A percentile compares a stretch with the other conserved stretches of the same genome.
These are phyloP conservation scores for Drosophila ficusphila DNA, from an alignment of 1,140 invertebrate species.

Conservation along the genomic window DNA sequence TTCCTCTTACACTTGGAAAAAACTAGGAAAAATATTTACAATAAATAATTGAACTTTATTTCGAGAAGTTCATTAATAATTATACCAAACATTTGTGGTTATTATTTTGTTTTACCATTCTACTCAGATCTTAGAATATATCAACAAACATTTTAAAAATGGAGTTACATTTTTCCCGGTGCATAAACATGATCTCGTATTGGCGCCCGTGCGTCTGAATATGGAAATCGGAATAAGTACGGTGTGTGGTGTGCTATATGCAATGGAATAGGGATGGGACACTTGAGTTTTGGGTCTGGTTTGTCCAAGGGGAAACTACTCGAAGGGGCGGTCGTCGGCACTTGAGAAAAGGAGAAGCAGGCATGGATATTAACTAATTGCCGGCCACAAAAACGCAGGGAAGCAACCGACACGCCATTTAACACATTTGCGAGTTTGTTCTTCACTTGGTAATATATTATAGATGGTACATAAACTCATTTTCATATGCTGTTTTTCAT, in stretches of 20 bases:
- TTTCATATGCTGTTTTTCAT: no score
- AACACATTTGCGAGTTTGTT: slow-evolving; percentile 17
- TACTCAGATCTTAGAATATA: no score
- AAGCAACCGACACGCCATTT: slow-evolving; percentile 21
- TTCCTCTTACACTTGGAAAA: slow-evolving; percentile 15
- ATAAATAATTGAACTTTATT: not conserved
- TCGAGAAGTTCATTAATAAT: not conserved
- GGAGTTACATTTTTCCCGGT: not conserved
- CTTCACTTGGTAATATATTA: not conserved
- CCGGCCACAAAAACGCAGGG: slow-evolving; percentile 12
- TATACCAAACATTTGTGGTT: no score
- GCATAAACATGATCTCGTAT: slow-evolving; percentile 9
- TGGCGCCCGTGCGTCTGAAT: slow-evolving; percentile 32
- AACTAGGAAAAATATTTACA: not conserved
- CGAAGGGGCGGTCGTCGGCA: slow-evolving; percentile 3
- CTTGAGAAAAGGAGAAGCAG: slow-evolving; percentile 7
- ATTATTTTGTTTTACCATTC: no score
- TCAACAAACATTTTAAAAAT: not conserved
- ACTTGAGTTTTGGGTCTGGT: not conserved
- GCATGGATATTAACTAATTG: slow-evolving; percentile 43
- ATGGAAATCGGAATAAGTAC: slow-evolving; percentile 19
- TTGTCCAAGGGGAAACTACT: not conserved
- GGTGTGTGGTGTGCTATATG: not conserved
- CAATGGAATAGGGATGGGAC: not conserved
- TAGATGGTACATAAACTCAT: no score